A percentile compares a stretch with the other conserved stretches of the same genome.
phyloP scores from a whole-genome alignment of 2,888 invertebrate species.

The Chamaedrilus cognettii region DNA sequence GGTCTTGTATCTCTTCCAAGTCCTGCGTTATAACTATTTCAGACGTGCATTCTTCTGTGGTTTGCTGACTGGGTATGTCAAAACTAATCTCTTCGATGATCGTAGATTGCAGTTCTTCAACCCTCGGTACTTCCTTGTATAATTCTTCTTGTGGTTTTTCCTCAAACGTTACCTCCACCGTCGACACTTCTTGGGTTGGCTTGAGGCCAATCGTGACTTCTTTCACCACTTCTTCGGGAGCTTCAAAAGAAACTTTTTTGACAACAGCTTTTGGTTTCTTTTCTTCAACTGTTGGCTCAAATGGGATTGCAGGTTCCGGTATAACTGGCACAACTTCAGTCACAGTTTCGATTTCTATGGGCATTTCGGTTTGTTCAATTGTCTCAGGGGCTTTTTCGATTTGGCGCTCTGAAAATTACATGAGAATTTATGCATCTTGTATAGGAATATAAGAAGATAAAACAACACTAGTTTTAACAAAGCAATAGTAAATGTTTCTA shows the following conservation, averaged over 20 bases:
- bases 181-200: background rate
- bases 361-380: background rate
- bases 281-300: background rate
- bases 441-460: background rate
- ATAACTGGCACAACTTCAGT: background rate
- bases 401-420: background rate
- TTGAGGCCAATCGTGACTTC: conserved; percentile 2
- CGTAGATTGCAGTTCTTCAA: background rate
- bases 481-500: too few species aligned
- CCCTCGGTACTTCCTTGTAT: background rate
- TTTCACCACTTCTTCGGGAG: conserved; percentile 4
- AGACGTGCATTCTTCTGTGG: too few species aligned
- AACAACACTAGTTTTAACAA: background rate
- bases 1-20: background rate
- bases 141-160: too few species aligned
- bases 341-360: background rate
- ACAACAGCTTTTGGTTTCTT: conserved; percentile 17
- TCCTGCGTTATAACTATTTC: too few species aligned
- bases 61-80: too few species aligned
- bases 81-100: too few species aligned
- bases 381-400: background rate
- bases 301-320: background rate
- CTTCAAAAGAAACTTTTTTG: conserved; percentile 23
- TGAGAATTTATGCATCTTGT: background rate
- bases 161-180: background rate